These are phyloP conservation scores for Bergia puertoricense DNA, from an alignment of 92 coral and sea anemone species.

Conservation along the genomic window DNA sequence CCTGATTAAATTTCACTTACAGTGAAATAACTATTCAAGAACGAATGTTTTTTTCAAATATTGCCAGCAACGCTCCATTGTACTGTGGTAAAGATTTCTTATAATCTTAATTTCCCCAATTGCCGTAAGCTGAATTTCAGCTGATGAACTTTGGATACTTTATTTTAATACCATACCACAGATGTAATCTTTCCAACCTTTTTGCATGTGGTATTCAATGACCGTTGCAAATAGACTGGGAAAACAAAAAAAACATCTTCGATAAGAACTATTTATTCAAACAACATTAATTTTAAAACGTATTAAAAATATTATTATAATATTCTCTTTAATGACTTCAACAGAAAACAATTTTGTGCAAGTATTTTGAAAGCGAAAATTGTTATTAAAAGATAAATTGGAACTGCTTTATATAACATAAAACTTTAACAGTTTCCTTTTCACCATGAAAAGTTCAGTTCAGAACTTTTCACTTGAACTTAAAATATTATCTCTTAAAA, in stretches of 20 bases:
- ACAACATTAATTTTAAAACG: constrained; percentile 13
- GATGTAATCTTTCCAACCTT: constrained; percentile 1
- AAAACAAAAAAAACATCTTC: background rate
- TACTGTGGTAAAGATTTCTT: background rate
- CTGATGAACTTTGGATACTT: background rate
- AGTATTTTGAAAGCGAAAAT: background rate
- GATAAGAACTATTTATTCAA: constrained; percentile 24
- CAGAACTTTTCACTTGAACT: too few relatives aligned
- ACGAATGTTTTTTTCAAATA: too few relatives aligned
- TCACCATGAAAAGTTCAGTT: too few relatives aligned
- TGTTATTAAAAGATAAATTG: constrained; percentile 11
- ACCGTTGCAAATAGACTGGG: background rate
- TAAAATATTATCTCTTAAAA: too few relatives aligned
- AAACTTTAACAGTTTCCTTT: background rate
- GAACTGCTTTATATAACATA: background rate
- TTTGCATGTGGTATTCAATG: background rate
- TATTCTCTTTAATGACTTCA: background rate
- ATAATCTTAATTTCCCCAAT: background rate
- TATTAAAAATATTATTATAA: constrained; percentile 9
- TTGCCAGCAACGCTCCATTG: background rate
- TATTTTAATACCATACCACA: background rate
- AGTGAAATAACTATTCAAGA: background rate
- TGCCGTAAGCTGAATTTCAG: background rate
- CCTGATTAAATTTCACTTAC: too few relatives aligned
- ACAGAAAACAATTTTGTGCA: background rate